Percentiles rank a stretch among this genome's conserved stretches.
Conservation (phyloP, 2,797 vertebrate genomes). For the Brotula barbata region DNA sequence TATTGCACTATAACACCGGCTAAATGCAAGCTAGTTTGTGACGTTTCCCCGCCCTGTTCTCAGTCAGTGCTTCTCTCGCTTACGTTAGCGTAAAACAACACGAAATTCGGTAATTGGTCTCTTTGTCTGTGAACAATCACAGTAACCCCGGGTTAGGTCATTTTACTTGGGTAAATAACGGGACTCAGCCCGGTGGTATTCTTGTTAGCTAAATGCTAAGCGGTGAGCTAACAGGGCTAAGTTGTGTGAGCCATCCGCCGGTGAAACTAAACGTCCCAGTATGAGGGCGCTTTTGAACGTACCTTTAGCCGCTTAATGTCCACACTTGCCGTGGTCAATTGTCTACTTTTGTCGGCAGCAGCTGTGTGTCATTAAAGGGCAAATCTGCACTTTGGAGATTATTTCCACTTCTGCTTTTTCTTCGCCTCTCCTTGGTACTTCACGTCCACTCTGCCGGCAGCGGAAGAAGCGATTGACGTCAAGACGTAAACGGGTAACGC, state of each 20-base stretch:
- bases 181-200: not conserved
- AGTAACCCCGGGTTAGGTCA: not conserved
- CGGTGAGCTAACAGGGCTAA: conserved; percentile 29
- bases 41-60: conserved; percentile 57
- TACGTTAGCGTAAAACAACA: conserved; percentile 5
- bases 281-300: not conserved
- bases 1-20: not conserved
- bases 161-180: not conserved
- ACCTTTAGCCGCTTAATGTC: conserved; percentile 37
- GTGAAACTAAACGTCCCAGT: conserved; percentile 1
- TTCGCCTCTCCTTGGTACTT: conserved; percentile 41
- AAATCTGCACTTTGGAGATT: not conserved
- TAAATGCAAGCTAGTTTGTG: not conserved
- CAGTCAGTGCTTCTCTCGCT: conserved; percentile 13
- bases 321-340: conserved; percentile 1
- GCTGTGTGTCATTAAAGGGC: conserved; percentile 10
- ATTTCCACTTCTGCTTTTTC: conserved; percentile 53
- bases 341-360: not conserved
- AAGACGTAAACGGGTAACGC: conserved; percentile 29
- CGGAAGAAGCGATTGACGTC: conserved; percentile 60
- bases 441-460: conserved; percentile 62
- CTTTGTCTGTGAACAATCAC: not conserved
- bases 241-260: conserved; percentile 15
- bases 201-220: conserved; percentile 15
- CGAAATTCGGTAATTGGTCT: rapidly evolving